Percentiles rank a stretch among this genome's conserved stretches.
Conservation (phyloP, 1,140 invertebrate genomes). For the Rhysida immarginata region DNA sequence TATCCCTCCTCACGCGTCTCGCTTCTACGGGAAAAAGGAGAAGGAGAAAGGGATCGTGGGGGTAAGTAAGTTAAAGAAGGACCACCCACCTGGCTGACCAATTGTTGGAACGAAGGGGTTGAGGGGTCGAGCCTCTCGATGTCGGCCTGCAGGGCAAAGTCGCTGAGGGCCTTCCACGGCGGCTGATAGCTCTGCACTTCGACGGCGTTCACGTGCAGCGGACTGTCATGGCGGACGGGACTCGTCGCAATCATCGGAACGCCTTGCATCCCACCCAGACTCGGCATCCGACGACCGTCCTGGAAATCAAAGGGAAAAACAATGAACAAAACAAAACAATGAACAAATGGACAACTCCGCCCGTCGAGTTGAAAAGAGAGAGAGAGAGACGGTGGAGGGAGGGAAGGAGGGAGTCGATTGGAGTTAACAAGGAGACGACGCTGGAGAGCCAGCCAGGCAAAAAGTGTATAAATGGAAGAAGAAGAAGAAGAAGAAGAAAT, state of each 20-base stretch:
- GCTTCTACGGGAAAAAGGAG: too few relatives aligned
- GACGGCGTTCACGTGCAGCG: conserved; percentile 63
- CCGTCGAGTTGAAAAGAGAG: conserved; percentile 2
- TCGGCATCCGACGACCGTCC: conserved; percentile 75
- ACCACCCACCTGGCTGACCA: conserved; percentile 71
- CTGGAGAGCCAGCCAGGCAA: too few relatives aligned
- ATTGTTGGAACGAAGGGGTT: conserved; percentile 83
- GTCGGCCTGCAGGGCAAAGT: conserved; percentile 87
- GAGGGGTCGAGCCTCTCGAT: conserved; percentile 68
- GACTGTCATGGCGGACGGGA: conserved; percentile 79
- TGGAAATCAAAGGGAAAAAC: conserved; percentile 35
- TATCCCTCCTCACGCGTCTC: too few relatives aligned
- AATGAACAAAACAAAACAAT: conserved; percentile 11
- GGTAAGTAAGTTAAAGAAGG: too few relatives aligned
- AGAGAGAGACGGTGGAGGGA: conserved; percentile 7
- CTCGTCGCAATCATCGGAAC: conserved; percentile 93
- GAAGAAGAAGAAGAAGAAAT: too few relatives aligned
- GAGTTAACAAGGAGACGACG: too few relatives aligned
- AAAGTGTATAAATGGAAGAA: too few relatives aligned
- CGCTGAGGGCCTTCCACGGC: conserved; percentile 88
- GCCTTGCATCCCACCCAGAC: conserved; percentile 80
- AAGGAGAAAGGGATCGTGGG: too few relatives aligned
- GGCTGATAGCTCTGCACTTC: conserved; percentile 93
- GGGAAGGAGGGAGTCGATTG: conserved; percentile 14
- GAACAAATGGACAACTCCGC: conserved; percentile 9